Evolutionary conservation across 2,113 vertebrate genomes (phyloP).

Genomic region (Carettochelys insculpta): DNA sequence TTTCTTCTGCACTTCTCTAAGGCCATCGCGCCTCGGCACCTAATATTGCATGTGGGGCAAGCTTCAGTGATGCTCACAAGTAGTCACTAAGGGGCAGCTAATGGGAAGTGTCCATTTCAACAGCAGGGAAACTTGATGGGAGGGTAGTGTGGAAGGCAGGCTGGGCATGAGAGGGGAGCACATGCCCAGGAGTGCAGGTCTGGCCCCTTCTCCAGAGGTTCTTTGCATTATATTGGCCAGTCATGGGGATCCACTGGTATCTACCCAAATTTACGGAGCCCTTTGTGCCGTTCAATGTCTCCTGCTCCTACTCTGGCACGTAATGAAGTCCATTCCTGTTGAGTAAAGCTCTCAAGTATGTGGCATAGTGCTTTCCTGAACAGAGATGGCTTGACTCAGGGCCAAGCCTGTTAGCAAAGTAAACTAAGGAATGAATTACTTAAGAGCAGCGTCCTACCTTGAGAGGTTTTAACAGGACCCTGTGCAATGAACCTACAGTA

Average conservation of each 20-base stretch:
- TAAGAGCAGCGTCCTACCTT: neutral
- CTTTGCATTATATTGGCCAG: neutral
- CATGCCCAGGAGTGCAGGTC: neutral
- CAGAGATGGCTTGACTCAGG: neutral
- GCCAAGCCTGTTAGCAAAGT: neutral
- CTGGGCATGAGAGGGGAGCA: neutral
- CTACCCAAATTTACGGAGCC: neutral
- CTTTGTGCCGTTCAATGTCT: neutral
- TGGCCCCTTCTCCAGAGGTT: neutral
- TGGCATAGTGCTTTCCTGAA: neutral
- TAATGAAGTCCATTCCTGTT: neutral
- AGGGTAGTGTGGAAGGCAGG: neutral
- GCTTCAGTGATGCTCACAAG: neutral
- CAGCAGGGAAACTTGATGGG: neutral
- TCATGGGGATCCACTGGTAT: neutral
- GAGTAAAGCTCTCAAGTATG: neutral
- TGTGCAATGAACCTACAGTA: neutral
- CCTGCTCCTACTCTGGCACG: neutral
- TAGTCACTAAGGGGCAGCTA: neutral
- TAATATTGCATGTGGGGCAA: accelerated
- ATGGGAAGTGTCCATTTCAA: neutral
- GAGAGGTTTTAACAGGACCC: neutral
- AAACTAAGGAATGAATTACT: neutral
- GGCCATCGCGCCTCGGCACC: neutral
- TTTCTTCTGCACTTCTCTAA: accelerated